phyloP scores from a whole-genome alignment of 2,797 vertebrate genomes.

The Hemitrygon akajei region DNA sequence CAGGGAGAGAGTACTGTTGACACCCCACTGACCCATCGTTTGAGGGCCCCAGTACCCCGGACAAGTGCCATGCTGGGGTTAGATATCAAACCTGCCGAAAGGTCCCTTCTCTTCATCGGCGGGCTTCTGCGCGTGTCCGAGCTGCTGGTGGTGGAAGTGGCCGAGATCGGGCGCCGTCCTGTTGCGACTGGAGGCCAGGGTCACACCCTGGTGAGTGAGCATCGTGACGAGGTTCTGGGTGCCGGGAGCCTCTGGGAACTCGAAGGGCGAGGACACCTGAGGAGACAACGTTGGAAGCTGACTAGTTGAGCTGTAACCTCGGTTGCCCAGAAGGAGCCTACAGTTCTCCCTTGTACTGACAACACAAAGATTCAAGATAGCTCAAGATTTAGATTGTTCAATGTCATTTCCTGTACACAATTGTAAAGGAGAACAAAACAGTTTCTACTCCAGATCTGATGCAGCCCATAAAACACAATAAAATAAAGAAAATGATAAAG shows the following conservation, averaged over 20 bases:
- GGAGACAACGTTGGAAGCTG: not conserved
- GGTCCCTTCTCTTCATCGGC: conserved; percentile 61
- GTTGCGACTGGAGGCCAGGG: conserved; percentile 59
- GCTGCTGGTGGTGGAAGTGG: conserved; percentile 58
- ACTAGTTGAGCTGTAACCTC: no score
- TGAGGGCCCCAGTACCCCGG: no score
- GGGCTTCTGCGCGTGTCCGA: conserved; percentile 52
- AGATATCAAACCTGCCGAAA: conserved; percentile 62
- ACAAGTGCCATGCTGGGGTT: not conserved
- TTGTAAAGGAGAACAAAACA: no score
- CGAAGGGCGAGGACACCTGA: conserved; percentile 76
- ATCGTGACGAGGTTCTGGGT: conserved; percentile 76
- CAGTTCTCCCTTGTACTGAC: not conserved
- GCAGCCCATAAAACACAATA: no score
- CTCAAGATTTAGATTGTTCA: no score
- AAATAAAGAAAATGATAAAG: no score
- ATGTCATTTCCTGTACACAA: no score
- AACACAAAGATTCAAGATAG: not conserved
- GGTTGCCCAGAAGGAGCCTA: not conserved
- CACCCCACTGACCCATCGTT: not conserved
- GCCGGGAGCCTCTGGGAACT: conserved; percentile 82
- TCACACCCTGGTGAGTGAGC: conserved; percentile 73
- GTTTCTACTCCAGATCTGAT: no score
- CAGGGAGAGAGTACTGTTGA: no score
- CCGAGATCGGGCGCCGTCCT: conserved; percentile 67